A percentile compares a stretch with the other conserved stretches of the same genome.
These are phyloP conservation scores for Tinea trinotella DNA, from an alignment of 2,888 invertebrate species.

Conservation along the genomic window DNA sequence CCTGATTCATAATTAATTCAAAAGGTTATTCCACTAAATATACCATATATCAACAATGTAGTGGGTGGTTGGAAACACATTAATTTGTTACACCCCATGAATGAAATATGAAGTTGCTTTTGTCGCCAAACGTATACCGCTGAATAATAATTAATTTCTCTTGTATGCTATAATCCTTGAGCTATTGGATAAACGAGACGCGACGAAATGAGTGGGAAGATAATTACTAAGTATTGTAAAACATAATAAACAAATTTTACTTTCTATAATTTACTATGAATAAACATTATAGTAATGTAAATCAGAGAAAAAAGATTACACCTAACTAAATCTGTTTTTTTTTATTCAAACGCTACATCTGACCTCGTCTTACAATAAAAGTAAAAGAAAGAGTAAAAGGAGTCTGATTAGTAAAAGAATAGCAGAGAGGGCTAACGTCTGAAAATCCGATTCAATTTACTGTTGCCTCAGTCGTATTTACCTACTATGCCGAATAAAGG, in stretches of 20 bases:
- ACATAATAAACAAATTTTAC: constrained; percentile 2
- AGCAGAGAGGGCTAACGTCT: no score
- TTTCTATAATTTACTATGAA: no score
- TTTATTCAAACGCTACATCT: no score
- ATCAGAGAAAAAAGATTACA: no score
- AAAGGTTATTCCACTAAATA: constrained; percentile 33
- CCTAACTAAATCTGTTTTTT: no score
- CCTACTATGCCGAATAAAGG: no score
- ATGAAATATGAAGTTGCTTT: constrained; percentile 18
- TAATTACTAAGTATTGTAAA: background rate
- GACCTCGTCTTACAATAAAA: no score
- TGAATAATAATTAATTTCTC: constrained; percentile 15
- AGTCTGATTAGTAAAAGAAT: no score
- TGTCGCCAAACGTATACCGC: constrained; percentile 15
- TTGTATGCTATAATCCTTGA: constrained; percentile 10
- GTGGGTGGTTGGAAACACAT: constrained; percentile 16
- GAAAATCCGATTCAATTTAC: no score
- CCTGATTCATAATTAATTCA: constrained; percentile 65
- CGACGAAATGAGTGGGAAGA: constrained; percentile 9
- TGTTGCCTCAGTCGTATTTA: no score
- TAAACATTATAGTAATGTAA: no score
- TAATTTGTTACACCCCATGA: constrained; percentile 16
- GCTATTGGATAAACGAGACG: constrained; percentile 13
- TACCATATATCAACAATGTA: constrained; percentile 11
- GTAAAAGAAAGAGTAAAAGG: no score